Conservation (phyloP, 2,888 invertebrate genomes). For the Himalopsyche anomala region DNA sequence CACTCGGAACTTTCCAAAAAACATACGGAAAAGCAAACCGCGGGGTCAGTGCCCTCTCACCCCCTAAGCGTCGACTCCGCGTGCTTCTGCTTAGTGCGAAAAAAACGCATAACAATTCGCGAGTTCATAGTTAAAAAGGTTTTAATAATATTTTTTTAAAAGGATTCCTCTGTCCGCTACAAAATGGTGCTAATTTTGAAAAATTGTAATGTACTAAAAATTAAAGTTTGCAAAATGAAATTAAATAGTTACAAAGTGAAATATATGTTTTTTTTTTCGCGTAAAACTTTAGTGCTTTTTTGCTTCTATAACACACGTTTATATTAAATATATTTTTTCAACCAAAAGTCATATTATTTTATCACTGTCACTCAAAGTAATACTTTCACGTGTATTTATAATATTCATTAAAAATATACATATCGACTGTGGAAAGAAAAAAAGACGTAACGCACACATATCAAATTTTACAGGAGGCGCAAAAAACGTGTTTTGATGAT, state of each 20-base stretch:
- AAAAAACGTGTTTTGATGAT: too few species aligned
- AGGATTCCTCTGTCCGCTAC: not conserved
- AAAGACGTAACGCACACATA: too few species aligned
- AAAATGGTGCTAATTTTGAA: not conserved
- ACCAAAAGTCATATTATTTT: too few species aligned
- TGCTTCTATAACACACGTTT: too few species aligned
- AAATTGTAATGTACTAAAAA: not conserved
- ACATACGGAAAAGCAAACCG: not conserved
- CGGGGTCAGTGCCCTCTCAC: not conserved
- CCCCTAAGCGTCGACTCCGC: not conserved
- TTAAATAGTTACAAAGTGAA: not conserved
- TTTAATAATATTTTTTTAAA: conserved; percentile 12
- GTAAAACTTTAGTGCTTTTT: not conserved
- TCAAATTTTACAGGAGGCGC: too few species aligned
- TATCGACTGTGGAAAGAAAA: too few species aligned
- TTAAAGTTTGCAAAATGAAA: not conserved
- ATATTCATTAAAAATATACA: too few species aligned
- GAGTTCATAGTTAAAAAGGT: not conserved
- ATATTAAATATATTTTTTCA: too few species aligned
- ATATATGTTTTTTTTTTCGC: not conserved
- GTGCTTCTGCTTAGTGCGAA: not conserved
- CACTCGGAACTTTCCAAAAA: not conserved
- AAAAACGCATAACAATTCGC: not conserved
- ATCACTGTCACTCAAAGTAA: too few species aligned
- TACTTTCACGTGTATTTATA: too few species aligned